Percentiles rank a stretch among this genome's conserved stretches.
These are phyloP conservation scores for Taenaris catops DNA, from an alignment of 2,888 invertebrate species.

Conservation along the genomic window DNA sequence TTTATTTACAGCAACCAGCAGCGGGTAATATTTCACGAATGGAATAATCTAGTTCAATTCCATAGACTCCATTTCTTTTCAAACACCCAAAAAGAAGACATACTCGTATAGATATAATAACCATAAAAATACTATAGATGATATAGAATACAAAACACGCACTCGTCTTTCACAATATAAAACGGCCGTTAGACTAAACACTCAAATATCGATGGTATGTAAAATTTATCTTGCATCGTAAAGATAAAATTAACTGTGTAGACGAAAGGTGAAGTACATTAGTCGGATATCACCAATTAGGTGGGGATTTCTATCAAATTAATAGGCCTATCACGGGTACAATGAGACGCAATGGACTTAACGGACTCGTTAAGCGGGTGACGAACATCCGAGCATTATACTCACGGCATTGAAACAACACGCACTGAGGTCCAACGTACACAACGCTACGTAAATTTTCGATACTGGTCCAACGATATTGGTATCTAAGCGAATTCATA, in stretches of 20 bases:
- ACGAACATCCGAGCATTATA: too few relatives aligned
- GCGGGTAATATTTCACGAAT: neutral
- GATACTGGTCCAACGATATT: too few relatives aligned
- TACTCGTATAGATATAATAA: neutral
- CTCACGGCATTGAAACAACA: too few relatives aligned
- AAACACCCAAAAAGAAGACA: neutral
- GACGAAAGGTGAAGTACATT: conserved; percentile 25
- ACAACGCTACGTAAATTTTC: too few relatives aligned
- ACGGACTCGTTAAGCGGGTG: conserved; percentile 1
- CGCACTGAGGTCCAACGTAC: too few relatives aligned
- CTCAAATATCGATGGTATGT: conserved; percentile 29
- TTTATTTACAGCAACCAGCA: too few relatives aligned
- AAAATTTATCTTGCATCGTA: conserved; percentile 34
- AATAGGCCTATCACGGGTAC: conserved; percentile 33
- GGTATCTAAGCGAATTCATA: too few relatives aligned
- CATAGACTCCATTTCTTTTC: neutral
- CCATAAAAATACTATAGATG: neutral
- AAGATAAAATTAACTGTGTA: conserved; percentile 35
- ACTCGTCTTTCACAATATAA: conserved; percentile 8
- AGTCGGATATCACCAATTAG: conserved; percentile 37
- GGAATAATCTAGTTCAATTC: neutral
- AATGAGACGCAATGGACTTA: conserved; percentile 25
- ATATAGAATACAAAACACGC: conserved; percentile 3
- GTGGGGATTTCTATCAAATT: conserved; percentile 35
- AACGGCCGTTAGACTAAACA: conserved; percentile 12